These are phyloP conservation scores for Hippocampus comes DNA, from an alignment of 2,113 vertebrate genomes.

Conservation along the genomic window DNA sequence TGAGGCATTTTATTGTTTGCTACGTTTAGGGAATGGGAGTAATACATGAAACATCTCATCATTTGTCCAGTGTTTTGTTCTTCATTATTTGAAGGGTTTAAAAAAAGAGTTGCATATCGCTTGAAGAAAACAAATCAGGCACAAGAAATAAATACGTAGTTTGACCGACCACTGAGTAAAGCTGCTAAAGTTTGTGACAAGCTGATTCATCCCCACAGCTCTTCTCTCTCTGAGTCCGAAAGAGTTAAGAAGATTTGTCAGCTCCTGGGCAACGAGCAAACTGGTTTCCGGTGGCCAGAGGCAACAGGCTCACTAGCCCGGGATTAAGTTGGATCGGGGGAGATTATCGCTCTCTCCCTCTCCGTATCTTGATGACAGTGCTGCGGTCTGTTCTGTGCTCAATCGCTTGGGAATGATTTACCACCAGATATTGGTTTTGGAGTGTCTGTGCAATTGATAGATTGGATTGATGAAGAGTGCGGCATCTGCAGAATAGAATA, in stretches of 20 bases:
- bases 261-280: constrained; percentile 28
- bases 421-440: background rate
- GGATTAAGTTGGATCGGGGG: constrained; percentile 74
- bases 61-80: background rate
- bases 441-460: background rate
- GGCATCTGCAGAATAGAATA: constrained; percentile 6
- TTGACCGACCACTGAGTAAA: background rate
- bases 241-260: constrained; percentile 70
- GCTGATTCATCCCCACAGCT: constrained; percentile 2
- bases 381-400: background rate
- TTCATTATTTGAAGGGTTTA: background rate
- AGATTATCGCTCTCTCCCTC: constrained; percentile 67
- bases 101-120: background rate
- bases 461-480: background rate
- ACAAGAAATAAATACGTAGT: background rate
- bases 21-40: background rate
- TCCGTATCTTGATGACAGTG: constrained; percentile 19
- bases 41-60: background rate
- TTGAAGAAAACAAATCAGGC: background rate
- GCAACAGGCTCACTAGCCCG: constrained; percentile 54
- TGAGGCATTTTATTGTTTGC: background rate
- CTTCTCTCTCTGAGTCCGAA: constrained; percentile 41
- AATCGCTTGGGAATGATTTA: constrained; percentile 24
- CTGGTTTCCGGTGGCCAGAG: constrained; percentile 45
- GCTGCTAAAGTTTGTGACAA: background rate